A percentile compares a stretch with the other conserved stretches of the same genome.
Conservation (phyloP, 2,797 vertebrate species). For the Onychomys leucogaster region DNA sequence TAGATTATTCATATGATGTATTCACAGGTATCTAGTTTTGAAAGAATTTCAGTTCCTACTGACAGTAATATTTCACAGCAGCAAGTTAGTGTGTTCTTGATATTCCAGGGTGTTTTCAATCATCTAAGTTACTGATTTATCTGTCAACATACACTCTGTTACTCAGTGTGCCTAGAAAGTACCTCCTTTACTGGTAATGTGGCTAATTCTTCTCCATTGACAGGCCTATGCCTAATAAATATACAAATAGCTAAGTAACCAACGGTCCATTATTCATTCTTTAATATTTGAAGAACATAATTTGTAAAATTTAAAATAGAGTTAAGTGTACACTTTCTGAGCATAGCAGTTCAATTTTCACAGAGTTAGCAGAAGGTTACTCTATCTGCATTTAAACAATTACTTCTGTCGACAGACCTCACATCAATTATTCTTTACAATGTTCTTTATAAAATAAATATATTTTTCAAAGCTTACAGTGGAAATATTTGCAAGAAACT, state of each 20-base stretch:
- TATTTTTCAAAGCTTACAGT: not conserved
- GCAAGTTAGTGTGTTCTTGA: slow-evolving; percentile 12
- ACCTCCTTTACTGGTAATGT: not conserved
- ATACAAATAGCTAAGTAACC: not conserved
- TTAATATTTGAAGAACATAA: slow-evolving; percentile 7
- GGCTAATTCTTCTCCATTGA: not conserved
- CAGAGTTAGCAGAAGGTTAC: not conserved
- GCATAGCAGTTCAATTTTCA: slow-evolving; percentile 47
- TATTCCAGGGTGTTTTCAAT: slow-evolving; percentile 40
- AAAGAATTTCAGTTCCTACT: not conserved
- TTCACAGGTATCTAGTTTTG: not conserved
- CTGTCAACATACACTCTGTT: not conserved
- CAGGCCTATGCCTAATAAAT: not conserved
- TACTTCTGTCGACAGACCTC: not conserved
- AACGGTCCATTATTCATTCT: not conserved
- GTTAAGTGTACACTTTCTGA: slow-evolving; percentile 25
- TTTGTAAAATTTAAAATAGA: not conserved
- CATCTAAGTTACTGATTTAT: not conserved
- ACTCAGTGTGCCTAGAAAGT: not conserved
- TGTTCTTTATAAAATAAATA: slow-evolving; percentile 40
- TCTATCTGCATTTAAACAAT: not conserved
- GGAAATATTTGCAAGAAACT: slow-evolving; percentile 5
- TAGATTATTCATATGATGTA: not conserved
- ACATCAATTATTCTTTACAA: slow-evolving; percentile 49
- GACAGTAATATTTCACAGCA: slow-evolving; percentile 22